Conservation (phyloP, 2,113 vertebrate genomes). For the Atrichornis clamosus region DNA sequence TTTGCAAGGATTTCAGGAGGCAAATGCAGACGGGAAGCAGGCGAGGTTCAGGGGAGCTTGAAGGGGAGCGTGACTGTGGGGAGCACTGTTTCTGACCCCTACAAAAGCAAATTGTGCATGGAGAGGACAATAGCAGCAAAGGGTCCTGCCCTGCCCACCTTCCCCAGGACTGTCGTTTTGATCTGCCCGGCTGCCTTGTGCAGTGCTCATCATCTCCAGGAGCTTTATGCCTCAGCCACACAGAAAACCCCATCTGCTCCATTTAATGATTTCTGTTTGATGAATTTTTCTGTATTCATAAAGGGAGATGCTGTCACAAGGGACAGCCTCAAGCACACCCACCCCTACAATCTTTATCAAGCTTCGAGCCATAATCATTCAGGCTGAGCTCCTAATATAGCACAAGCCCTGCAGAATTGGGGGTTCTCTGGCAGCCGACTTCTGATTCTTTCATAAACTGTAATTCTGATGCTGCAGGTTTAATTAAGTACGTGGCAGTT, state of each 20-base stretch:
- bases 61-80: not conserved
- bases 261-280: conserved; percentile 79
- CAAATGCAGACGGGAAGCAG: not conserved
- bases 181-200: not conserved
- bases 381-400: conserved; percentile 51
- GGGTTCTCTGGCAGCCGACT: not conserved
- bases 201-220: conserved; percentile 37
- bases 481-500: conserved; percentile 84
- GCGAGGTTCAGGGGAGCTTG: rapidly evolving
- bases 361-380: conserved; percentile 52
- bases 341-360: conserved; percentile 67
- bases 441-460: conserved; percentile 58
- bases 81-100: not conserved
- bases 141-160: not conserved
- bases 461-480: conserved; percentile 67
- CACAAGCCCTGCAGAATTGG: conserved; percentile 9
- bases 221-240: conserved; percentile 23
- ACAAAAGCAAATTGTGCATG: not conserved
- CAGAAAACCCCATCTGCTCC: conserved; percentile 72
- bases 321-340: conserved; percentile 68
- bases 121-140: not conserved
- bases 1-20: not conserved
- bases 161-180: not conserved
- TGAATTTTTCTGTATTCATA: conserved; percentile 75
- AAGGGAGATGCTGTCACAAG: conserved; percentile 66